Percentiles rank a stretch among this genome's conserved stretches.
Evolutionary conservation across 2,888 invertebrate genomes (phyloP).

Genomic region (Drosophila mayaguana): DNA sequence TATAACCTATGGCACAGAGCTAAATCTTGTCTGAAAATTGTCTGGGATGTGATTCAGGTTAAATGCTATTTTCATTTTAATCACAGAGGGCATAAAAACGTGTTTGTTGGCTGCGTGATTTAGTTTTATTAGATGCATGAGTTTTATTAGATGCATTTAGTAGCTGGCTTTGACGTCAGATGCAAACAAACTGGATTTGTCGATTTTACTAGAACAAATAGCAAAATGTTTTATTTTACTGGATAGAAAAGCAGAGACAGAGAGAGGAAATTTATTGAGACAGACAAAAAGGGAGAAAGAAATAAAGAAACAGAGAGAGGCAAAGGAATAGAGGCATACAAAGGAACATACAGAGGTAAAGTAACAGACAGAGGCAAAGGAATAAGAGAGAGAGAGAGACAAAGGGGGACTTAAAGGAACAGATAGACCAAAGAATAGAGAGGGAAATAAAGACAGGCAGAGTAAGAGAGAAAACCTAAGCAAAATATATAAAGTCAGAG

Average conservation of each 20-base stretch:
- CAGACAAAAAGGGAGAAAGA: background rate
- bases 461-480: fast-evolving
- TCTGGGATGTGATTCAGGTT: background rate
- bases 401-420: too few relatives aligned
- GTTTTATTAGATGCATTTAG: constrained; percentile 1
- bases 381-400: background rate
- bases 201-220: background rate
- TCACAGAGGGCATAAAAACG: background rate
- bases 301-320: background rate
- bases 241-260: background rate
- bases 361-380: background rate
- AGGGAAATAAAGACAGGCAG: background rate
- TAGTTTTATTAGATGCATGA: background rate
- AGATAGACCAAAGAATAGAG: background rate
- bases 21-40: background rate
- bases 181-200: background rate
- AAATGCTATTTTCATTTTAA: background rate
- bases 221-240: background rate
- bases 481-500: too few relatives aligned
- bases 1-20: background rate
- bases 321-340: background rate
- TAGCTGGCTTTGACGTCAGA: background rate
- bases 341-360: fast-evolving
- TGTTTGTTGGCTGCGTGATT: background rate
- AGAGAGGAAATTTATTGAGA: background rate